Base-by-base conservation (phyloP, 2,113 vertebrate genomes). In the Psittacula cyanocephala region DNA sequence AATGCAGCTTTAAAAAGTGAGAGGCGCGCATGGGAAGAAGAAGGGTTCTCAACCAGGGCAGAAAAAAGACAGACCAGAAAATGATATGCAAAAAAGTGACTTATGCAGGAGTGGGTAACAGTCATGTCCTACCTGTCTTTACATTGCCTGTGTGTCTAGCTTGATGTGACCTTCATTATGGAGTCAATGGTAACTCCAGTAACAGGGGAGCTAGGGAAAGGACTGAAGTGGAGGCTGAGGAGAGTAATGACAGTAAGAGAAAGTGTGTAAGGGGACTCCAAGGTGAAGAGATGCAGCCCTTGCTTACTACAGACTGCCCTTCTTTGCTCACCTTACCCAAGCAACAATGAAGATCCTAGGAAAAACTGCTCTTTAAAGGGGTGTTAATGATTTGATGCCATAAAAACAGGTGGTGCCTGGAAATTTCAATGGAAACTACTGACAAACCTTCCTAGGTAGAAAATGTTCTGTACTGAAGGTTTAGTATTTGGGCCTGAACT, bases 111-210 rank as follows among this genome's bases (percentile, higher is more conserved):
- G 22, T 15, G 16, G 7, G 6, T 37, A 29, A 8, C 17, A 41
- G 37, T 17, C 0, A 0, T 4, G 3, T 41, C 23, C 35, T 12
- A 16, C 23, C 6, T 37, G 13, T n/a, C 11, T 46, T 17, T 33
- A 43, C 19, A 9, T 2, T 41, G 47, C 3, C 43, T 64, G 31
- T 67, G 31, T 67, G 62, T 29, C 65, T 78, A 72, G 19, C 25
- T 31, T 20, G 33, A 41, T 43, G n/a, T 33, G 44, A 39, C 33
- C 35, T 27, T 33, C 11, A 8, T 2, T 39, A 39, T 4, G 2
- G 14, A 31, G 50, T 17, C 31, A 25, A 25, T 14, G 39, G n/a
- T 29, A 63, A 35, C 17, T 3, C 12, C 6, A 44, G 5, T 8
- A 19, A 23, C 0, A 23, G 20, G 57, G 25, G 13, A 71, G 17